A percentile compares a stretch with the other conserved stretches of the same genome.
Evolutionary conservation across 2,888 invertebrate genomes (phyloP).

Genomic region (Argyra leucocephala): DNA sequence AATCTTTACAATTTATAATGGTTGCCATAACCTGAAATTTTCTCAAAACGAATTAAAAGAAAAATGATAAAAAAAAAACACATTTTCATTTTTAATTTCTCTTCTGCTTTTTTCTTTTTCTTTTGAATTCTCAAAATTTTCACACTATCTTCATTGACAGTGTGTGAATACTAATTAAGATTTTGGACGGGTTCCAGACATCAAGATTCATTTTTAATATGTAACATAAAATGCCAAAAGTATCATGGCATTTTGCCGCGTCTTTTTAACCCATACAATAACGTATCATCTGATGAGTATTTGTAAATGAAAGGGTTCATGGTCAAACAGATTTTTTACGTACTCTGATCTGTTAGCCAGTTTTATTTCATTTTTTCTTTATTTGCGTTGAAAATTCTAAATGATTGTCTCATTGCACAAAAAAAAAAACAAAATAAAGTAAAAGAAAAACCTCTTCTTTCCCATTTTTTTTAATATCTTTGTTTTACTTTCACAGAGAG

Average conservation of each 20-base stretch:
- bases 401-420: too few species aligned
- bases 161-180: slow-evolving; percentile 4
- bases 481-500: too few species aligned
- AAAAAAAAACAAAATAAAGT: too few species aligned
- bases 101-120: background rate
- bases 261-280: background rate
- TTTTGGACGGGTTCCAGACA: background rate
- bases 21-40: background rate
- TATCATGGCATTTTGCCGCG: background rate
- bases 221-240: background rate
- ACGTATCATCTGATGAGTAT: background rate
- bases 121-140: background rate
- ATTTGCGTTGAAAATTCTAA: too few species aligned
- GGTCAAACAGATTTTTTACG: background rate
- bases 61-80: background rate
- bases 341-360: too few species aligned
- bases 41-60: background rate
- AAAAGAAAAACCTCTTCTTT: too few species aligned
- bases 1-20: background rate
- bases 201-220: slow-evolving; percentile 1
- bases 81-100: background rate
- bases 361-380: too few species aligned
- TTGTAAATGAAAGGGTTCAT: background rate
- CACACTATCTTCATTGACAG: background rate
- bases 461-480: too few species aligned